These are phyloP conservation scores for Leptosomus discolor DNA, from an alignment of 2,113 vertebrate genomes.

Conservation along the genomic window DNA sequence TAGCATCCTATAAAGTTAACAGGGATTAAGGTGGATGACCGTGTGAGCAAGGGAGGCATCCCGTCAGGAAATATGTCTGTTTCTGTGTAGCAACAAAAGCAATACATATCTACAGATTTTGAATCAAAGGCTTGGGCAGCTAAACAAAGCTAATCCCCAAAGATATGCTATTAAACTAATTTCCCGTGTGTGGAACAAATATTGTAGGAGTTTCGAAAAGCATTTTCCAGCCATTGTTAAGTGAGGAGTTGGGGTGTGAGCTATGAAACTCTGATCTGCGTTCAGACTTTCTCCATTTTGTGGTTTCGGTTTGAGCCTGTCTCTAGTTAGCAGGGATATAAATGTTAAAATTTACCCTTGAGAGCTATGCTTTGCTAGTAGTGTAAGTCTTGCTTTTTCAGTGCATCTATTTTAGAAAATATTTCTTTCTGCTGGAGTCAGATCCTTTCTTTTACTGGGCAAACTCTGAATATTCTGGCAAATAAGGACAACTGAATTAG, in stretches of 20 bases:
- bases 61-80: not conserved
- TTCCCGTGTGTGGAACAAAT: conserved; percentile 51
- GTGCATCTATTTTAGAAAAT: not conserved
- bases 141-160: conserved; percentile 35
- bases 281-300: conserved; percentile 37
- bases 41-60: not conserved
- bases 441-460: not conserved
- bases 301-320: conserved; percentile 36
- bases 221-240: conserved; percentile 48
- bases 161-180: not conserved
- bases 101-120: conserved; percentile 1
- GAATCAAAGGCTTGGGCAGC: conserved; percentile 16
- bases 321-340: conserved; percentile 20
- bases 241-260: not conserved
- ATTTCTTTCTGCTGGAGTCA: not conserved
- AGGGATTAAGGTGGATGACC: conserved; percentile 33
- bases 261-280: not conserved
- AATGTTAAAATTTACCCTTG: not conserved
- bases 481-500: not conserved
- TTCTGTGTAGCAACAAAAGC: not conserved
- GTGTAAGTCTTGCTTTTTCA: not conserved
- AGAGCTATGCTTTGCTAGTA: not conserved
- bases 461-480: not conserved
- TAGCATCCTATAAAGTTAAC: conserved; percentile 16
- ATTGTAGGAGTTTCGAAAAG: not conserved